phyloP scores from a whole-genome alignment of 2,888 invertebrate species.

The Allolobophora icterica region DNA sequence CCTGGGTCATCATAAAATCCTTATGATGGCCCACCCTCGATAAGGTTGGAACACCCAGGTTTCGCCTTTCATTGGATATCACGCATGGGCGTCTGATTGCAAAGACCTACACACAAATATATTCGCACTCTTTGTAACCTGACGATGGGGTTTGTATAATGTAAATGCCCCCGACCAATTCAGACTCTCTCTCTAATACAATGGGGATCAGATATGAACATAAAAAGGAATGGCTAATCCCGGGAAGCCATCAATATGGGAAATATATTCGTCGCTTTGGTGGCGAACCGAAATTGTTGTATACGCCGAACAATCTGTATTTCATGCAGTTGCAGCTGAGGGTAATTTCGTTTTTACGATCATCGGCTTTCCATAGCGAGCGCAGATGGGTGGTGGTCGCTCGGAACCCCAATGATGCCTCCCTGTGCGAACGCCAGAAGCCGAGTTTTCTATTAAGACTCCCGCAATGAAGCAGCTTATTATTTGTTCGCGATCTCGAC shows the following conservation, averaged over 20 bases:
- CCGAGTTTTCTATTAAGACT: not conserved
- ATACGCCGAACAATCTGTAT: not conserved
- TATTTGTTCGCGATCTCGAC: not conserved
- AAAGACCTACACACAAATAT: not conserved
- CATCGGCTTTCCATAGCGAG: not conserved
- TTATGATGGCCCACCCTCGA: not conserved
- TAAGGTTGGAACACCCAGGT: not conserved
- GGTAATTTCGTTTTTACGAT: conserved; percentile 10
- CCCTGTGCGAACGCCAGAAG: not conserved
- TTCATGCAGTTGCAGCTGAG: not conserved
- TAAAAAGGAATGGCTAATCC: not conserved
- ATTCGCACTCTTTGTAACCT: not conserved
- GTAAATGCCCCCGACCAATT: not conserved
- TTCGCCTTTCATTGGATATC: not conserved
- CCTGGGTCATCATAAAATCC: not conserved
- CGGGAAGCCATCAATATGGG: not conserved
- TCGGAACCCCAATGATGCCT: not conserved
- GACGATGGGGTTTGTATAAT: not conserved
- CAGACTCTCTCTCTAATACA: not conserved
- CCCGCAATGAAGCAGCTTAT: not conserved
- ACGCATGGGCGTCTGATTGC: not conserved
- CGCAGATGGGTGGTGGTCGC: not conserved
- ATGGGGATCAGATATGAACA: not conserved
- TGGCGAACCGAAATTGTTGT: not conserved
- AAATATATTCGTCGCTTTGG: not conserved